Evolutionary conservation across 2,888 invertebrate species (phyloP).

Genomic region (Nemapogon koenigi): DNA sequence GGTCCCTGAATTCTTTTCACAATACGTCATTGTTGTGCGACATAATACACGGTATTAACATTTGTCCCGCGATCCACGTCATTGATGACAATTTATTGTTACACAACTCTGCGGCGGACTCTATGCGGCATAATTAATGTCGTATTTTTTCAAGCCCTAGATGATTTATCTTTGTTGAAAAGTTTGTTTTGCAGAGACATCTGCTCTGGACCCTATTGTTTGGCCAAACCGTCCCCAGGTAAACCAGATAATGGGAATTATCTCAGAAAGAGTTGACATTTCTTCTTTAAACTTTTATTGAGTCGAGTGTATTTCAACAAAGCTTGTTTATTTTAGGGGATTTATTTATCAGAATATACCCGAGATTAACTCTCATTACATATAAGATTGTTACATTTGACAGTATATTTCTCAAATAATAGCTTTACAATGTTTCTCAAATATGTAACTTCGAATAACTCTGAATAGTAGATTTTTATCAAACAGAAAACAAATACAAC

Average conservation of each 20-base stretch:
- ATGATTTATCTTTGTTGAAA: constrained; percentile 49
- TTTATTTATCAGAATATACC: constrained; percentile 2
- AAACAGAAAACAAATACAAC: not conserved
- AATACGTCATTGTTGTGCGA: constrained; percentile 55
- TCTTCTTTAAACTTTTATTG: constrained; percentile 44
- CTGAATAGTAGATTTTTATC: not conserved
- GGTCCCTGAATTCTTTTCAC: constrained; percentile 42
- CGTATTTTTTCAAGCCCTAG: constrained; percentile 33
- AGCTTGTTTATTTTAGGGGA: constrained; percentile 43
- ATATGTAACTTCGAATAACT: not conserved
- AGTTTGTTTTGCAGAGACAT: constrained; percentile 61
- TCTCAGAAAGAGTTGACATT: constrained; percentile 56
- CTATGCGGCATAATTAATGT: constrained; percentile 33
- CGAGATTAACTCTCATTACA: not conserved
- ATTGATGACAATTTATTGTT: constrained; percentile 61
- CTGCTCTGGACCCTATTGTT: constrained; percentile 50
- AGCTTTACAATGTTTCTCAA: not conserved
- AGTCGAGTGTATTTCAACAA: constrained; percentile 51
- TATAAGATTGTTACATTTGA: not conserved
- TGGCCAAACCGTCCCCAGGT: constrained; percentile 44
- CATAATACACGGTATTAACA: constrained; percentile 59
- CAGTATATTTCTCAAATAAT: not conserved
- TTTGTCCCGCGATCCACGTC: constrained; percentile 56
- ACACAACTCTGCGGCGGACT: constrained; percentile 27
- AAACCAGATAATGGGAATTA: constrained; percentile 55